Conservation (phyloP, 2,797 vertebrate species). For the Acropternis orthonyx region DNA sequence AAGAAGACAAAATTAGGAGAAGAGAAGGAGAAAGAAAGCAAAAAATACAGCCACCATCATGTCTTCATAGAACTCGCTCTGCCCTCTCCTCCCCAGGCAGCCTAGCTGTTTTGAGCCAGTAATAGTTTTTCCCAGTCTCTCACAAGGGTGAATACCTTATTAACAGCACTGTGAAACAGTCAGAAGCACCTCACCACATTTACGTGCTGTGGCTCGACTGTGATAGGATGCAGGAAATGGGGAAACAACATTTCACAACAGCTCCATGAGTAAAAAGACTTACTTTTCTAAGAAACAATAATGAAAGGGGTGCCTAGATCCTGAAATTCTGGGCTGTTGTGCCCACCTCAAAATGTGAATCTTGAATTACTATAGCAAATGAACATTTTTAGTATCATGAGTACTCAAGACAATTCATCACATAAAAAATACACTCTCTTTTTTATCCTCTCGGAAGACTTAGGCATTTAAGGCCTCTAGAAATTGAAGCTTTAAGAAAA, state of each 20-base stretch:
- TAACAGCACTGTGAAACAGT: background rate
- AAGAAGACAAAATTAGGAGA: background rate
- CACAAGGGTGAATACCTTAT: background rate
- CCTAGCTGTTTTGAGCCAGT: background rate
- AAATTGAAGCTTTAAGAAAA: background rate
- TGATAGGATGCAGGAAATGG: background rate
- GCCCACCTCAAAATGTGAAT: background rate
- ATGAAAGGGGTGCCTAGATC: background rate
- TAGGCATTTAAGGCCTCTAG: background rate
- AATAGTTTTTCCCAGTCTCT: background rate
- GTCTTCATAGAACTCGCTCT: background rate
- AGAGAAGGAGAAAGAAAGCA: background rate
- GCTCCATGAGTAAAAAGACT: background rate
- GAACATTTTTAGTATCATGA: background rate
- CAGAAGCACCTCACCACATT: background rate
- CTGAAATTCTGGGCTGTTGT: background rate
- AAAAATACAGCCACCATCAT: background rate
- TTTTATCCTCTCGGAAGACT: background rate
- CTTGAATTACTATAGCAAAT: background rate
- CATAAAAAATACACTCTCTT: background rate
- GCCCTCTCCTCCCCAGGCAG: background rate
- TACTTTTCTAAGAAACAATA: background rate
- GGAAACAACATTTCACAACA: background rate
- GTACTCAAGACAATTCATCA: background rate
- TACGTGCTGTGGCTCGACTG: background rate